Percentiles rank a stretch among this genome's conserved stretches.
These are phyloP conservation scores for Pogonomyrmex californicus DNA, from an alignment of 1,140 invertebrate genomes.

Conservation along the genomic window DNA sequence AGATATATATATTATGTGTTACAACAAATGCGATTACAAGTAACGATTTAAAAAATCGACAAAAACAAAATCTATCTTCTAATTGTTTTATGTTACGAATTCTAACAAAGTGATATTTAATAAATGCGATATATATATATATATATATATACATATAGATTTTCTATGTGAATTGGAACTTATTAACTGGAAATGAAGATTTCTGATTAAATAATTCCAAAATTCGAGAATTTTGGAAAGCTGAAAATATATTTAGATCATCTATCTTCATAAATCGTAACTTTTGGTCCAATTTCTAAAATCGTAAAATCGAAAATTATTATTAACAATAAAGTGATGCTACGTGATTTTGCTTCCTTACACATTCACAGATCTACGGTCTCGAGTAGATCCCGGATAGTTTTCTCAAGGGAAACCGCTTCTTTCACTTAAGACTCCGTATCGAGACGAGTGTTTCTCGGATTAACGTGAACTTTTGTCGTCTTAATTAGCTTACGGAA, in stretches of 20 bases:
- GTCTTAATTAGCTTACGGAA: slow-evolving; percentile 79
- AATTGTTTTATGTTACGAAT: neutral
- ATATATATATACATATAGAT: too few species aligned
- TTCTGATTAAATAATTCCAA: too few species aligned
- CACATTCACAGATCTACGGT: neutral
- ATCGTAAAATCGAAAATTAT: neutral
- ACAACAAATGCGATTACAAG: neutral
- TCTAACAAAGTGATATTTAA: neutral
- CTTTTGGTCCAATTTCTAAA: slow-evolving; percentile 3
- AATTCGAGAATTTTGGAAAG: neutral
- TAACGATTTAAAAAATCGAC: neutral
- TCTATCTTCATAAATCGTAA: neutral
- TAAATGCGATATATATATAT: neutral
- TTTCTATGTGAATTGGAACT: neutral
- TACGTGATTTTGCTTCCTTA: neutral
- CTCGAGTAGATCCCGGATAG: slow-evolving; percentile 12
- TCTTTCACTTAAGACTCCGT: slow-evolving; percentile 55
- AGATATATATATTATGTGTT: slow-evolving; percentile 3
- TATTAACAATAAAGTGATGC: slow-evolving; percentile 17
- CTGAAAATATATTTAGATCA: neutral
- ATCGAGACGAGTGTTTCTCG: slow-evolving; percentile 77
- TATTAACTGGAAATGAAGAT: neutral
- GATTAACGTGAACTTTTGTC: slow-evolving; percentile 79
- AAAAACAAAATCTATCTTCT: neutral
- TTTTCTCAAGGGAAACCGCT: slow-evolving; percentile 19